Conservation (phyloP, 2,888 invertebrate species). For the Nemoura dubitans region DNA sequence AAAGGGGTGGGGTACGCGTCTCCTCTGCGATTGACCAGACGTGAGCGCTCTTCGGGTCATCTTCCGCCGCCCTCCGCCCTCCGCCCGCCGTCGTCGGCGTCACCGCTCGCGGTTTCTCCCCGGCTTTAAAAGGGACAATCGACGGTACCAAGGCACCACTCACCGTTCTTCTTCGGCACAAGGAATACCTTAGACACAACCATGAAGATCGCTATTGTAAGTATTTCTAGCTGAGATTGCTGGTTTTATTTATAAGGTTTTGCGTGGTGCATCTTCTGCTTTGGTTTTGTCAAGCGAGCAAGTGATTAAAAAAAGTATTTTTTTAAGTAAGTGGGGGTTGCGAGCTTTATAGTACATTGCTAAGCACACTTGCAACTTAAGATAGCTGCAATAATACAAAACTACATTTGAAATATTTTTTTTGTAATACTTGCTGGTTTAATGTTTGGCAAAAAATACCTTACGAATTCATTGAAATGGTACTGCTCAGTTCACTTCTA, state of each 20-base stretch:
- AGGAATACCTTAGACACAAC: constrained; percentile 33
- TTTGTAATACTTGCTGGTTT: too few relatives aligned
- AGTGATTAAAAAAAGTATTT: neutral
- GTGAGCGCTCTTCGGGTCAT: too few relatives aligned
- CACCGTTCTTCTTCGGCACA: constrained; percentile 17
- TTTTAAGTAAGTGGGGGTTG: neutral
- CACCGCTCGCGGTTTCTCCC: neutral
- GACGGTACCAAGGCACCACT: neutral
- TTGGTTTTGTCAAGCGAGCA: too few relatives aligned
- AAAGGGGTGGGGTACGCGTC: constrained; percentile 17
- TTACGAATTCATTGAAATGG: too few relatives aligned
- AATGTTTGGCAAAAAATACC: too few relatives aligned
- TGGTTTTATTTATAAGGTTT: neutral
- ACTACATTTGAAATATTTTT: too few relatives aligned
- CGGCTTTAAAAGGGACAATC: constrained; percentile 36
- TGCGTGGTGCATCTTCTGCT: neutral
- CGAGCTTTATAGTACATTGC: too few relatives aligned
- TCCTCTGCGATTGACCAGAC: neutral
- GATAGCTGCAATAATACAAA: too few relatives aligned
- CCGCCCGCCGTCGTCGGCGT: neutral
- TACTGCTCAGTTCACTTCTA: too few relatives aligned
- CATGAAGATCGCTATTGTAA: constrained; percentile 35
- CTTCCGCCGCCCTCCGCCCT: neutral
- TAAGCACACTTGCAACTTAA: too few relatives aligned
- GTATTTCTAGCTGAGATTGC: neutral